Evolutionary conservation across 1,140 invertebrate species (phyloP).

Genomic region (Cherax quadricarinatus): DNA sequence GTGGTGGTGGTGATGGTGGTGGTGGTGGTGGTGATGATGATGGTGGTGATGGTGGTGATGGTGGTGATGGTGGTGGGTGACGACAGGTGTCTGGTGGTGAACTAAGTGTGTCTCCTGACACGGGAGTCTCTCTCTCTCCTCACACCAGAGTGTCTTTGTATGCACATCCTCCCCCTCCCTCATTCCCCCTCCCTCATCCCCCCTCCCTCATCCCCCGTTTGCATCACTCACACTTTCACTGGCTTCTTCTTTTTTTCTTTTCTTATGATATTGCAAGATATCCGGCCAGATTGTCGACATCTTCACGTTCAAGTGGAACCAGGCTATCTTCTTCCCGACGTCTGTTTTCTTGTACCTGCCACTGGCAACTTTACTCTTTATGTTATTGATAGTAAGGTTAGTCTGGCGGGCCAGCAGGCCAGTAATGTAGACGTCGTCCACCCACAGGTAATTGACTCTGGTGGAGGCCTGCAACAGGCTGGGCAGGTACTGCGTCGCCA

Average conservation of each 20-base stretch:
- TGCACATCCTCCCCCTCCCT: too few species aligned
- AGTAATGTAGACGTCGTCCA: slow-evolving; percentile 33
- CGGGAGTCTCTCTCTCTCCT: too few species aligned
- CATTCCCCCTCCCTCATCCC: too few species aligned
- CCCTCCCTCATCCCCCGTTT: too few species aligned
- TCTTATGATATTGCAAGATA: not conserved
- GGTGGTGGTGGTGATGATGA: too few species aligned
- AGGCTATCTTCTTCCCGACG: not conserved
- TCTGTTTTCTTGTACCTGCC: not conserved
- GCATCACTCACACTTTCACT: too few species aligned
- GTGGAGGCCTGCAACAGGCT: slow-evolving; percentile 14
- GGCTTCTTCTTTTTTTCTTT: not conserved
- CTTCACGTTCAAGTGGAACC: not conserved
- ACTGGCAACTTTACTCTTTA: not conserved
- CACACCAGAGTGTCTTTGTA: too few species aligned
- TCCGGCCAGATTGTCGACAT: not conserved
- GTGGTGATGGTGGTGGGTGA: too few species aligned
- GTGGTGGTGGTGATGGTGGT: too few species aligned
- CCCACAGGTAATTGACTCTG: slow-evolving; percentile 21
- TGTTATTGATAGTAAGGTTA: not conserved
- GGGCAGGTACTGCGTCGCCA: not conserved
- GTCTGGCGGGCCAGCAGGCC: not conserved
- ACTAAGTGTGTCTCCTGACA: too few species aligned
- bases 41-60: too few species aligned
- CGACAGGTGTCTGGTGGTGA: too few species aligned